Percentiles rank a stretch among this genome's conserved stretches.
Conservation (phyloP, 1,140 invertebrate genomes). For the Antheraea mylitta region DNA sequence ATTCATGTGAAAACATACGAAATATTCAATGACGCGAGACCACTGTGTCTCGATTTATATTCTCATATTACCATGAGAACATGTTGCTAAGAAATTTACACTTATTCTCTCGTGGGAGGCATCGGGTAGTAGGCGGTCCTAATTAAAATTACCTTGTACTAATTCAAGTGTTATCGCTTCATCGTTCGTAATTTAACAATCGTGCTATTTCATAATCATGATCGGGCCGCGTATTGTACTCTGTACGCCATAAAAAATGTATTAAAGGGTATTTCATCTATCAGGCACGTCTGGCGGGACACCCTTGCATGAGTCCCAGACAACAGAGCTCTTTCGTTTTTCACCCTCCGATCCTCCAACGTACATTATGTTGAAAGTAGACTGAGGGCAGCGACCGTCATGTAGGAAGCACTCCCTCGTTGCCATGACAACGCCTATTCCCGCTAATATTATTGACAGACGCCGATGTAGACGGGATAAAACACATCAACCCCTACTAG, state of each 20-base stretch:
- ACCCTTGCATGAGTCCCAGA: conserved; percentile 59
- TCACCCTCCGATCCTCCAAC: conserved; percentile 62
- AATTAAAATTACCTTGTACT: conserved; percentile 11
- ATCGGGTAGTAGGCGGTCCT: conserved; percentile 13
- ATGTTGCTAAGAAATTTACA: conserved; percentile 43
- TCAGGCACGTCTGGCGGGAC: conserved; percentile 25
- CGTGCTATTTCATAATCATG: background rate
- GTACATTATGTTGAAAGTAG: conserved; percentile 51
- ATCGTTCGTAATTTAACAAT: background rate
- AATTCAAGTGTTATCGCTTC: background rate
- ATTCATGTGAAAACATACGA: background rate
- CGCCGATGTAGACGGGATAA: conserved; percentile 55
- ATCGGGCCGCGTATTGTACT: background rate
- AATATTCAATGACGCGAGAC: conserved; percentile 34
- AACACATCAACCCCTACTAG: conserved; percentile 28
- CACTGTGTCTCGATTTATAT: conserved; percentile 27
- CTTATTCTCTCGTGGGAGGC: conserved; percentile 40
- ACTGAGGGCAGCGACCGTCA: conserved; percentile 63
- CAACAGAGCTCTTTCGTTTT: conserved; percentile 54
- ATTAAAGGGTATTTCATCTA: conserved; percentile 5
- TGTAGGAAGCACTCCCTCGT: conserved; percentile 64
- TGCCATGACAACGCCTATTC: conserved; percentile 67
- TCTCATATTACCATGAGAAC: conserved; percentile 68
- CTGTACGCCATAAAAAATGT: background rate
- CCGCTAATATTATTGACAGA: conserved; percentile 69